Base-by-base conservation (phyloP, 2,113 vertebrate genomes). In the Entelurus aequoreus region DNA sequence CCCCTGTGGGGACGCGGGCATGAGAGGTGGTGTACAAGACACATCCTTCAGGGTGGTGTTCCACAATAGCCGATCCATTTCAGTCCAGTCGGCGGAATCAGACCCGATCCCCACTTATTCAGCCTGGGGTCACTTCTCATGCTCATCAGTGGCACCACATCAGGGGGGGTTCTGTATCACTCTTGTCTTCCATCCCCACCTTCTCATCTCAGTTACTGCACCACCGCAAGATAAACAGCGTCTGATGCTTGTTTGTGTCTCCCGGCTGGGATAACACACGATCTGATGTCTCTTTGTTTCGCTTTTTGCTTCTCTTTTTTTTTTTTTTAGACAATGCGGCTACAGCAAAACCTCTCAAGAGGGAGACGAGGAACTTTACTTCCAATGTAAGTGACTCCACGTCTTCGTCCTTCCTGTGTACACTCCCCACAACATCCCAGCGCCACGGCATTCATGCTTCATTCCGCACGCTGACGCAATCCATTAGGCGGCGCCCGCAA, bases 301-400 rank as follows among this genome's bases (percentile, higher is more conserved):
- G 37, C 50, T 46, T 57, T 47, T 28, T 19, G 19, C 19, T 19
- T 19, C 2, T 19, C 2, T 28, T 28, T 28, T 28, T 4, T 28
- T 28, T 28, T 28, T 28, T 78, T 71, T 44, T 88, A 95, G 94
- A 71, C 93, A 94, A 65, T 95, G 94, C 54, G 93, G 92, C 53
- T 95, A 94, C 90, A 94, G 92, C 84, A 95, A 95, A 67, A 92
- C 93, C 66, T 94, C 91, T 79, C 94, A 94, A 77, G 94, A 95
- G 2, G 94, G 93, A 59, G 94, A 95, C 0, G 94, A 95, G 79
- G 93, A 95, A 76, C 91, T 94, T 8, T 95, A 94, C 87, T 95
- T 95, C 82, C 94, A 95, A 15, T 94, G 93, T 94, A 76, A 94
- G 92, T 92, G 74, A 71, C 66, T 28, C 10, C 13, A 2, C 36